phyloP scores from a whole-genome alignment of 1,140 invertebrate genomes.

The Hirudo medicinalis region DNA sequence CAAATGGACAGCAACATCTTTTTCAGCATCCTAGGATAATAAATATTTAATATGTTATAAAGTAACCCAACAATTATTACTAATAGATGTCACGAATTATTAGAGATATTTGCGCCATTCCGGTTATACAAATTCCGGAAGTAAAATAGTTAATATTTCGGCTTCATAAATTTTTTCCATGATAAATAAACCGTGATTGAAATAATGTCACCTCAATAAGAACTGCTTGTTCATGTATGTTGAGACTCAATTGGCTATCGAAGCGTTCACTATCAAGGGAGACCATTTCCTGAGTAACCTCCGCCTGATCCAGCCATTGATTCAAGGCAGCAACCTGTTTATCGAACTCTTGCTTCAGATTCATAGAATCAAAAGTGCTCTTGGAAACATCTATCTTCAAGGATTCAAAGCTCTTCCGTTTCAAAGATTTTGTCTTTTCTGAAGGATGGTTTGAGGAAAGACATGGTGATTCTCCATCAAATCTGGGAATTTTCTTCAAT shows the following conservation, averaged over 20 bases:
- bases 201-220: constrained; percentile 42
- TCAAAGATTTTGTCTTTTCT: too few relatives aligned
- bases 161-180: not conserved
- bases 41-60: not conserved
- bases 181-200: not conserved
- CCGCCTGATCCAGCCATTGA: constrained; percentile 50
- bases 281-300: constrained; percentile 44
- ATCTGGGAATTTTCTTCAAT: too few relatives aligned
- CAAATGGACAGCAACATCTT: not conserved
- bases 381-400: too few relatives aligned
- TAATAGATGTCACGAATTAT: not conserved
- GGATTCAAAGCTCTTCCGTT: too few relatives aligned
- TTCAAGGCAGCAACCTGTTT: constrained; percentile 43
- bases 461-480: too few relatives aligned
- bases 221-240: constrained; percentile 49
- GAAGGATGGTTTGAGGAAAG: too few relatives aligned
- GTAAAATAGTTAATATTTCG: not conserved
- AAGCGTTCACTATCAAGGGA: constrained; percentile 36
- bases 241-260: constrained; percentile 46
- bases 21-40: constrained; percentile 4
- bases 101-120: not conserved
- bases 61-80: not conserved
- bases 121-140: too few relatives aligned
- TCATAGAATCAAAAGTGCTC: too few relatives aligned
- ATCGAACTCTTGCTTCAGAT: constrained; percentile 45